Evolutionary conservation across 2,113 vertebrate genomes (phyloP), one percentile per base, ranked within the genome.

Genomic region (Procavia capensis): DNA sequence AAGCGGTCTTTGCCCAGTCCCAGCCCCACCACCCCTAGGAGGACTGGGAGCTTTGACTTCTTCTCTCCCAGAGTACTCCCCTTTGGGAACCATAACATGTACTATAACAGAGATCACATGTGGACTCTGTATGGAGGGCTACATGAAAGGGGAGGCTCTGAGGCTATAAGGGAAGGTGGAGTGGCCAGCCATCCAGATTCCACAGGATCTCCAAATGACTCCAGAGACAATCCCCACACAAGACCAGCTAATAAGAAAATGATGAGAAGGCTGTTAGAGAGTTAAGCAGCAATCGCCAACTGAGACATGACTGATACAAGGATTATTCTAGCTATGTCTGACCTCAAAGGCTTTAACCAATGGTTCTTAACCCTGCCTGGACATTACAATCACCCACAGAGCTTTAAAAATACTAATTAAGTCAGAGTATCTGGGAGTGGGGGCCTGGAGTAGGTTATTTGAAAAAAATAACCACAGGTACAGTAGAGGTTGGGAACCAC

Each of bases 381-480:
- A 75, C 43, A 39, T 45, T 10, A 59, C 27, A 66, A 41, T 34
- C n/a, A 78, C 41, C 47, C 19, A 24, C 75, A 88, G 50, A 76
- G 41, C 24, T 43, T 88, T 34, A 36, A 59, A 57, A 45, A 70
- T 22, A 64, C 57, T 4, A 39, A 34, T 63, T 92, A 61, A 90
- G 76, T 87, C 59, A 90, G 63, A 83, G 24, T 82, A 88, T 66
- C 45, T 78, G 39, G 31, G 45, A 89, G 64, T 41, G 29, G 36
- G 47, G 43, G 20, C 36, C 13, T 3, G 36, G 9, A 63, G 39
- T 57, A 85, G 84, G 66, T 75, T 70, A 63, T 70, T 57, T 22
- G 45, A 93, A 88, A 68, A 34, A 34, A n/a, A 29, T 27, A n/a
- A n/a, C 14, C 72, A 75, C 39, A 75, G 72, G 41, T 75, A 75